These are phyloP conservation scores for Adelges cooleyi DNA, from an alignment of 1,140 invertebrate species.

Conservation along the genomic window DNA sequence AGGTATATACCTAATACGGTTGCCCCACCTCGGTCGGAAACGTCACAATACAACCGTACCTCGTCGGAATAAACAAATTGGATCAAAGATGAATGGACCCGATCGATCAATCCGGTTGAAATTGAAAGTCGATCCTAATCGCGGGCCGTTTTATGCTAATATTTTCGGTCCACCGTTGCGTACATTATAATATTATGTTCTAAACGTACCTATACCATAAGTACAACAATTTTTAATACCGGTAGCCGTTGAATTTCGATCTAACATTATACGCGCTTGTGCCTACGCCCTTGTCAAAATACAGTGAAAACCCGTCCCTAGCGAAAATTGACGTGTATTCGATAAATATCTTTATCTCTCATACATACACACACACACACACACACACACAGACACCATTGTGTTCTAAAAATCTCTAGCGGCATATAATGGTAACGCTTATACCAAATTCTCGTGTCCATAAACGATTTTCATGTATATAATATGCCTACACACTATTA, in stretches of 20 bases:
- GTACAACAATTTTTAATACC: conserved; percentile 13
- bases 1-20: too few species aligned
- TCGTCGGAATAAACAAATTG: conserved; percentile 8
- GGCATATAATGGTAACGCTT: not conserved
- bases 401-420: not conserved
- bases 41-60: too few species aligned
- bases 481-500: too few species aligned
- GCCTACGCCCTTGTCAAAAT: conserved; percentile 20
- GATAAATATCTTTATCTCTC: too few species aligned
- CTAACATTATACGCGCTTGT: not conserved
- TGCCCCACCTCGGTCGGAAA: too few species aligned
- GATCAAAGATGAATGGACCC: conserved; percentile 19
- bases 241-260: conserved; percentile 2
- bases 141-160: conserved; percentile 12
- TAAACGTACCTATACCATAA: too few species aligned
- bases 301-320: conserved; percentile 2
- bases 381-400: not conserved
- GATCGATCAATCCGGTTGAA: conserved; percentile 15
- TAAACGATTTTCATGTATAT: too few species aligned
- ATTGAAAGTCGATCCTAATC: conserved; percentile 7
- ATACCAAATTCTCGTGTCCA: too few species aligned
- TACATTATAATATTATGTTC: not conserved
- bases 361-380: too few species aligned
- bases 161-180: not conserved
- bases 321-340: not conserved